These are phyloP conservation scores for Lophius americanus DNA, from an alignment of 2,797 vertebrate species.

Conservation along the genomic window DNA sequence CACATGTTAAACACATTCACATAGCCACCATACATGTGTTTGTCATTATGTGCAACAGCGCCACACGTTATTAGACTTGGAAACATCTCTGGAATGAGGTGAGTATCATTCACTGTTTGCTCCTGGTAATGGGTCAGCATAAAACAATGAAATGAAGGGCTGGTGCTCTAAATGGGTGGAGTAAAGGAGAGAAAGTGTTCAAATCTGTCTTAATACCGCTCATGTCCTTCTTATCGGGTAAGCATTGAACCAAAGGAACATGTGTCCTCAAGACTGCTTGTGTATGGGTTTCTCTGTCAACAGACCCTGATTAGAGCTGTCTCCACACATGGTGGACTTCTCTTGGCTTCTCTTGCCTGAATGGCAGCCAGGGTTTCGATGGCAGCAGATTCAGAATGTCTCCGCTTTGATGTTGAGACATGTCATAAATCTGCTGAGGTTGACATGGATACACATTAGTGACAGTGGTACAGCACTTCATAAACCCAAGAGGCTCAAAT, in stretches of 20 bases:
- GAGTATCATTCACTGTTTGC: constrained; percentile 23
- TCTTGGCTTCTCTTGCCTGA: constrained; percentile 22
- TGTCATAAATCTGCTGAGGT: constrained; percentile 34
- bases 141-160: constrained; percentile 31
- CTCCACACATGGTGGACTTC: constrained; percentile 19
- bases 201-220: constrained; percentile 36
- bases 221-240: constrained; percentile 29
- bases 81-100: constrained; percentile 46
- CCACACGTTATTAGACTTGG: constrained; percentile 47
- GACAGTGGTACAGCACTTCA: constrained; percentile 7
- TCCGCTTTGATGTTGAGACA: constrained; percentile 14
- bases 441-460: constrained; percentile 27
- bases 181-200: constrained; percentile 35
- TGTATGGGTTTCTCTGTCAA: constrained; percentile 28
- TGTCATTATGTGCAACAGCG: constrained; percentile 45
- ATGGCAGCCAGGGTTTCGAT: constrained; percentile 25
- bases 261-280: constrained; percentile 1
- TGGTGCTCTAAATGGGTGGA: constrained; percentile 45
- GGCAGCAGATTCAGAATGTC: background rate
- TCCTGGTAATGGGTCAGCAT: constrained; percentile 44
- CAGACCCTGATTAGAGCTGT: constrained; percentile 37
- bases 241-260: constrained; percentile 30
- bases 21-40: constrained; percentile 63
- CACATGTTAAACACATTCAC: constrained; percentile 36
- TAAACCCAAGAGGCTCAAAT: constrained; percentile 18